Evolutionary conservation across 2,888 invertebrate genomes (phyloP).

Genomic region (Rosalia funebris): DNA sequence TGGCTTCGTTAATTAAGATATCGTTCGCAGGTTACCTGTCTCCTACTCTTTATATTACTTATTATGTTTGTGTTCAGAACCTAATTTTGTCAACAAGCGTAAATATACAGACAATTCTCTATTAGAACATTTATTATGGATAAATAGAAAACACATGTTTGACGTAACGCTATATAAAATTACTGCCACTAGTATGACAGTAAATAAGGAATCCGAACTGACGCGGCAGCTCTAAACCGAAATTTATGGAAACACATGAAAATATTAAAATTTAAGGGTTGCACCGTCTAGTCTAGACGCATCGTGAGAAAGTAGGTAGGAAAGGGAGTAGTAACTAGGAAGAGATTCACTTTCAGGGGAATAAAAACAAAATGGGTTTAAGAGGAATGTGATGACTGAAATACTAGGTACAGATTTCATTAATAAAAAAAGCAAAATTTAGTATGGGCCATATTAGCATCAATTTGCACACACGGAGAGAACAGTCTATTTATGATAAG

Average conservation of each 20-base stretch:
- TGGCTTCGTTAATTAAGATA: no score
- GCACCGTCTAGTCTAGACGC: constrained; percentile 34
- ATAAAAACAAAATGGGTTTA: neutral
- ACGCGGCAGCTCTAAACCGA: constrained; percentile 28
- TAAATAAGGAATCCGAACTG: constrained; percentile 33
- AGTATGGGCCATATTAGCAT: no score
- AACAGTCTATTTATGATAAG: no score
- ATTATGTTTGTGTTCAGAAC: no score
- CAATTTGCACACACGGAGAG: no score
- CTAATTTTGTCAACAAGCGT: no score
- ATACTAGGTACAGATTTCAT: no score
- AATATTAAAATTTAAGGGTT: constrained; percentile 36
- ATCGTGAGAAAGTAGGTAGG: constrained; percentile 30
- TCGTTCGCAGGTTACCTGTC: no score
- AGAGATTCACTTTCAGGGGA: neutral
- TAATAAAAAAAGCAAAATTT: no score
- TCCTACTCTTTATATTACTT: no score
- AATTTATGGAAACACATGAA: constrained; percentile 44
- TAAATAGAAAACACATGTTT: constrained; percentile 37
- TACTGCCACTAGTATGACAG: constrained; percentile 21
- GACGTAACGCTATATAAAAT: constrained; percentile 30
- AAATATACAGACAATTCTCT: no score
- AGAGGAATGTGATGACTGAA: no score
- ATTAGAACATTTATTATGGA: neutral
- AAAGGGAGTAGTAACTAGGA: constrained; percentile 4